Conservation (phyloP, 2,888 invertebrate species). For the Melangyna quadrimaculata region DNA sequence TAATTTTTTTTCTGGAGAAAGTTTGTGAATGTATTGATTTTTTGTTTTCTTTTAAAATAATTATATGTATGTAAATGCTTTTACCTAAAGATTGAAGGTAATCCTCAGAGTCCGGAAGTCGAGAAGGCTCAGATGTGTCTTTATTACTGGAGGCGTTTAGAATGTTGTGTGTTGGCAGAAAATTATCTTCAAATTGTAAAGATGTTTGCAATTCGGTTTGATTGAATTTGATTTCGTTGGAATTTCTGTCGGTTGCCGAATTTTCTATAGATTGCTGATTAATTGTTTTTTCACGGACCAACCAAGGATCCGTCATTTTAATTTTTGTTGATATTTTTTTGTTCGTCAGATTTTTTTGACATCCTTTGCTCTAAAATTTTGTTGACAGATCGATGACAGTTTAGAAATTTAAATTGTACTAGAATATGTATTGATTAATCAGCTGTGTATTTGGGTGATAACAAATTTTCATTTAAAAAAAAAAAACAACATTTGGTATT, state of each 20-base stretch:
- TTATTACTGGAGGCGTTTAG: conserved; percentile 76
- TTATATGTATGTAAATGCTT: neutral
- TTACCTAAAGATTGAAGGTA: conserved; percentile 86
- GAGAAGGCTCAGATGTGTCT: conserved; percentile 80
- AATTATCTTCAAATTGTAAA: conserved; percentile 83
- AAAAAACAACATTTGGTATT: too few relatives aligned
- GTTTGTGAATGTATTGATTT: neutral
- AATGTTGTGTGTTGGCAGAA: conserved; percentile 80
- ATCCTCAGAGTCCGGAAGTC: conserved; percentile 80
- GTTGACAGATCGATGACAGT: conserved; percentile 12
- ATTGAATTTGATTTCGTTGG: conserved; percentile 34
- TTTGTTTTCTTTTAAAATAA: neutral
- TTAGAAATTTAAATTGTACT: neutral
- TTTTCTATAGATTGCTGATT: conserved; percentile 45
- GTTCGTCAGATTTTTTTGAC: conserved; percentile 24
- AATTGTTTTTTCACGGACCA: conserved; percentile 73
- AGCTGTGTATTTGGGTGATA: neutral
- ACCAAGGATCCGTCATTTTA: conserved; percentile 76
- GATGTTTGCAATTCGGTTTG: conserved; percentile 28
- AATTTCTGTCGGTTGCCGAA: conserved; percentile 44
- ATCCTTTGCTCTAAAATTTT: too few relatives aligned
- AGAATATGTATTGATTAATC: neutral
- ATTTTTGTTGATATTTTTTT: conserved; percentile 59
- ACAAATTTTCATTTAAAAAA: too few relatives aligned
- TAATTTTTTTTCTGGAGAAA: conserved; percentile 80